These are phyloP conservation scores for Danaus melanippus DNA, from an alignment of 1,140 invertebrate species.

Conservation along the genomic window DNA sequence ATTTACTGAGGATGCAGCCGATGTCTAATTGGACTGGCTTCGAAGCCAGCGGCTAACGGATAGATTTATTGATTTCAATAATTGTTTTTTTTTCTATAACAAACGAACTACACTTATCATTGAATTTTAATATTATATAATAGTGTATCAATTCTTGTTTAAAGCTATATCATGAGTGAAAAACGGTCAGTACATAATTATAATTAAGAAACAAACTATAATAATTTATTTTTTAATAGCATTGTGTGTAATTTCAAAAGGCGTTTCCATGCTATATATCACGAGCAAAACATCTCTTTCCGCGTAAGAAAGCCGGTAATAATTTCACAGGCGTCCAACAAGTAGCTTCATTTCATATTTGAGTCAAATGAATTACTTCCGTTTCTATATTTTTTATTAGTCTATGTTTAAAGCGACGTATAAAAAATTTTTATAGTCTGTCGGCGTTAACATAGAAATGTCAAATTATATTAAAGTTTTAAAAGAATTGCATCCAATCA, in stretches of 20 bases:
- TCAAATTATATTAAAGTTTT: too few species aligned
- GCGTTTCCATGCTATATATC: constrained; percentile 11
- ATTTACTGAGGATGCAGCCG: constrained; percentile 57
- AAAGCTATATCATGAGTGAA: too few species aligned
- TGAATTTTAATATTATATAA: too few species aligned
- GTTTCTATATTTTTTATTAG: constrained; percentile 14
- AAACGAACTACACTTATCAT: too few species aligned
- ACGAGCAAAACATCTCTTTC: constrained; percentile 12
- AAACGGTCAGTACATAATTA: too few species aligned
- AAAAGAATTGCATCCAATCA: too few species aligned
- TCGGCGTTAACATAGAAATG: not conserved
- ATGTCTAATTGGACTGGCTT: constrained; percentile 61
- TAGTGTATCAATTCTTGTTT: too few species aligned
- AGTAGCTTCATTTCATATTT: constrained; percentile 21
- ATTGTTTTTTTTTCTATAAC: constrained; percentile 42
- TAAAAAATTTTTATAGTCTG: not conserved
- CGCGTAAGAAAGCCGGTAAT: constrained; percentile 16
- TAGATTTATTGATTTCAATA: constrained; percentile 64
- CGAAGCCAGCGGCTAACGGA: constrained; percentile 55
- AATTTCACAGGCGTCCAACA: constrained; percentile 18
- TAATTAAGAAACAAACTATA: too few species aligned
- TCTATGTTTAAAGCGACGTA: constrained; percentile 1
- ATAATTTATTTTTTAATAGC: too few species aligned
- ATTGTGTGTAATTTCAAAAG: constrained; percentile 1
- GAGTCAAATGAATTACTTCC: constrained; percentile 20